A percentile compares a stretch with the other conserved stretches of the same genome.
Evolutionary conservation across 2,797 vertebrate genomes (phyloP).

Genomic region (Somateria mollissima): DNA sequence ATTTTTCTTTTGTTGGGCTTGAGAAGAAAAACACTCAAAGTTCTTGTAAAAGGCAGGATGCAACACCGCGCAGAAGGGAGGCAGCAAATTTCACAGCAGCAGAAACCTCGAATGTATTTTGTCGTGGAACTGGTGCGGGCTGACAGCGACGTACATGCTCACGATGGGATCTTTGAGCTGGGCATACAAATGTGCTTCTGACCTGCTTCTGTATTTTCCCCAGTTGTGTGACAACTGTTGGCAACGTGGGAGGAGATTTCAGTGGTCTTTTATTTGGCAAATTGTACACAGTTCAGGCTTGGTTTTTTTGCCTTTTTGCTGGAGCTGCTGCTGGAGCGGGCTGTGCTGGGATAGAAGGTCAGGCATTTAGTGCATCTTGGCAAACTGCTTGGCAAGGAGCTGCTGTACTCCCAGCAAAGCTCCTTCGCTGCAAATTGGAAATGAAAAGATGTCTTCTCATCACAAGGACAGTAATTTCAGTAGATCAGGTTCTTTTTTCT

Average conservation of each 20-base stretch:
- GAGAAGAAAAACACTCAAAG: not conserved
- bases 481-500: not conserved
- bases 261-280: accelerated
- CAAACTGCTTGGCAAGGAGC: not conserved
- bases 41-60: not conserved
- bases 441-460: not conserved
- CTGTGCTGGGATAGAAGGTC: not conserved
- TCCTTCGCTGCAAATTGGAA: accelerated
- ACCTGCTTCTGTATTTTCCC: accelerated
- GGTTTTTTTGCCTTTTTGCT: not conserved
- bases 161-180: accelerated
- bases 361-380: not conserved
- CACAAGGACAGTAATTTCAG: not conserved
- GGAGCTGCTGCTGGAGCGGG: not conserved
- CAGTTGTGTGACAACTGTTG: accelerated
- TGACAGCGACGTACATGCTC: accelerated
- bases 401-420: not conserved
- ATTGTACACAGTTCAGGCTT: accelerated
- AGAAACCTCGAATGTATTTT: not conserved
- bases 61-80: not conserved
- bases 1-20: not conserved
- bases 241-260: accelerated
- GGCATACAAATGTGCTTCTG: not conserved
- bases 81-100: not conserved
- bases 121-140: not conserved